Evolutionary conservation across 2,888 invertebrate species (phyloP).

Genomic region (Macrosiphum euphorbiae): DNA sequence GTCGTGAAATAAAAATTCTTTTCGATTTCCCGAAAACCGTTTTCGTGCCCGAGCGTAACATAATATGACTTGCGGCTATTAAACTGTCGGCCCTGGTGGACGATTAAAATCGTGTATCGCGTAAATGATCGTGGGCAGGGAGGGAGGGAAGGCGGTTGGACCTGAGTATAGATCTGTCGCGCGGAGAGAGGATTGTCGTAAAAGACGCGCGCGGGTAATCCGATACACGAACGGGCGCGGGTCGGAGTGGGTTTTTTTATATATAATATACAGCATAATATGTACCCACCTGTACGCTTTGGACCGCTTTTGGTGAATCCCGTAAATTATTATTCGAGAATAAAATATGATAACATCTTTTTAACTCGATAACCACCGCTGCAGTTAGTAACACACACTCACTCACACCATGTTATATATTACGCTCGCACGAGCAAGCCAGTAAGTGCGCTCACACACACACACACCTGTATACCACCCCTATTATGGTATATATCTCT

Average conservation of each 20-base stretch:
- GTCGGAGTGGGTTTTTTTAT: conserved; percentile 14
- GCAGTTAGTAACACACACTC: neutral
- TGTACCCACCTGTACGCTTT: neutral
- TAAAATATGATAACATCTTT: conserved; percentile 46
- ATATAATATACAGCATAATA: neutral
- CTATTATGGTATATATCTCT: neutral
- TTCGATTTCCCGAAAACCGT: conserved; percentile 10
- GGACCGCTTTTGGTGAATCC: conserved; percentile 40
- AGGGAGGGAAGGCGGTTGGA: too few relatives aligned
- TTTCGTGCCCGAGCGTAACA: conserved; percentile 22
- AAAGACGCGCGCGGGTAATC: conserved; percentile 32
- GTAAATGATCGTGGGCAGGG: neutral
- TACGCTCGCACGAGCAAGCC: neutral
- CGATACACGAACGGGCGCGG: conserved; percentile 38
- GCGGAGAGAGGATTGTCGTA: conserved; percentile 21
- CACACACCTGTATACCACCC: neutral
- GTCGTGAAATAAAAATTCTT: conserved; percentile 15
- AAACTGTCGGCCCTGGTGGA: neutral
- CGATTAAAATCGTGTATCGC: conserved; percentile 43
- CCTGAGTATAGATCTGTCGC: neutral
- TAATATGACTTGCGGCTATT: conserved; percentile 25
- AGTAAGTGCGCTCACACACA: neutral
- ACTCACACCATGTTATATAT: neutral
- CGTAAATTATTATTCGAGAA: conserved; percentile 49
- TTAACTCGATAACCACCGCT: conserved; percentile 7